Conservation (phyloP, 2,113 vertebrate genomes). For the Hirundichthys speculiger region DNA sequence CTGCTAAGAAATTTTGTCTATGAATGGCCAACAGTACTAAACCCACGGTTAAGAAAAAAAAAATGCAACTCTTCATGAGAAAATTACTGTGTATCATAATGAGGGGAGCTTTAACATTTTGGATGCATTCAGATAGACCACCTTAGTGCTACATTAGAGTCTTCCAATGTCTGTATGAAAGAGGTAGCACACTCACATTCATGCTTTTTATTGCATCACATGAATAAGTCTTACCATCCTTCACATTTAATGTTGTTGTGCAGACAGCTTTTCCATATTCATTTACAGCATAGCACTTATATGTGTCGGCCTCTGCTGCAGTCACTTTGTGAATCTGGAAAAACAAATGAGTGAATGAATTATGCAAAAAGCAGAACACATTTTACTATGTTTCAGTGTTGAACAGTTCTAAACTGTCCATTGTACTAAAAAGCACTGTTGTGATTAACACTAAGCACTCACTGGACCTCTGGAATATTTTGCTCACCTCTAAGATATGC, state of each 20-base stretch:
- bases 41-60: no score
- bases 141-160: no score
- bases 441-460: no score
- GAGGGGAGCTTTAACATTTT: no score
- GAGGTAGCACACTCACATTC: no score
- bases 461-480: background rate
- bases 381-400: background rate
- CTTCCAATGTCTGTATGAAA: no score
- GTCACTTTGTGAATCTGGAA: constrained; percentile 82
- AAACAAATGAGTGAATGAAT: constrained; percentile 8
- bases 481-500: constrained; percentile 82
- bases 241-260: constrained; percentile 79
- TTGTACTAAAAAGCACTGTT: background rate
- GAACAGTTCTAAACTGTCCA: background rate
- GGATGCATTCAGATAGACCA: no score
- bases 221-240: constrained; percentile 78
- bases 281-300: constrained; percentile 85
- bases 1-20: no score
- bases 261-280: constrained; percentile 85
- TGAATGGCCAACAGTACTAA: no score
- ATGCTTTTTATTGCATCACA: no score
- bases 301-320: constrained; percentile 79
- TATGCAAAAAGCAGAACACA: background rate
- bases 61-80: no score
- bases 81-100: no score